Percentiles rank a stretch among this genome's conserved stretches.
These are phyloP conservation scores for Drosophila pectinifera DNA, from an alignment of 1,140 invertebrate genomes.

Conservation along the genomic window DNA sequence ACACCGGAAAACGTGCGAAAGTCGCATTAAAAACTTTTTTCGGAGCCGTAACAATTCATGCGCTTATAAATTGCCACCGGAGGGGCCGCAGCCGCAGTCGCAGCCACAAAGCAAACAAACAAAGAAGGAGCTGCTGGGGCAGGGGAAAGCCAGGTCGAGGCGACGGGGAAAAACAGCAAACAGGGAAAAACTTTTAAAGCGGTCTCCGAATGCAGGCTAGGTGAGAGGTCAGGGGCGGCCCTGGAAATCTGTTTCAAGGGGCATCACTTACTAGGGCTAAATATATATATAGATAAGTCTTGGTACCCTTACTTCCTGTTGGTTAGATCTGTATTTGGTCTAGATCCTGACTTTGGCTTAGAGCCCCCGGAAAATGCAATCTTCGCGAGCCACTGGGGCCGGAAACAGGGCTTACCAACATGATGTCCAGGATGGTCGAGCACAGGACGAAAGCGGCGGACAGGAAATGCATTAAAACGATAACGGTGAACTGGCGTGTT, in stretches of 20 bases:
- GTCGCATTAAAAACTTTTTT: conserved; percentile 73
- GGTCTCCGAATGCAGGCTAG: conserved; percentile 27
- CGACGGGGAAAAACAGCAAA: conserved; percentile 38
- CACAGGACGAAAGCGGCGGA: conserved; percentile 79
- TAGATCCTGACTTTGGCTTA: too few relatives aligned
- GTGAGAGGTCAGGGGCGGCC: conserved; percentile 6
- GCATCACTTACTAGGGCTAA: too few relatives aligned
- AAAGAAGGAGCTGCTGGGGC: conserved; percentile 17
- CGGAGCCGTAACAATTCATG: conserved; percentile 67
- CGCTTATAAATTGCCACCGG: conserved; percentile 73
- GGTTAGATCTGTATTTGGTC: too few relatives aligned
- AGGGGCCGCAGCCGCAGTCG: conserved; percentile 13
- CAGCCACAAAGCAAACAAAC: conserved; percentile 47
- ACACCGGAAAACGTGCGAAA: conserved; percentile 70
- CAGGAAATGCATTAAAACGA: conserved; percentile 83
- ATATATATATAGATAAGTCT: too few relatives aligned
- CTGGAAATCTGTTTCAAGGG: not conserved
- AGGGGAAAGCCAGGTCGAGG: conserved; percentile 2
- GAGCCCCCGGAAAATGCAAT: not conserved
- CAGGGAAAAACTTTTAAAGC: conserved; percentile 66
- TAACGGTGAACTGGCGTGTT: conserved; percentile 71
- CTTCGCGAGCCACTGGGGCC: not conserved
- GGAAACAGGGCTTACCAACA: conserved; percentile 69
- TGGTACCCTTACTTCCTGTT: too few relatives aligned
- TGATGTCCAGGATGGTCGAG: conserved; percentile 77